A percentile compares a stretch with the other conserved stretches of the same genome.
These are phyloP conservation scores for Tympanoctomys barrerae DNA, from an alignment of 2,797 vertebrate species.

Conservation along the genomic window DNA sequence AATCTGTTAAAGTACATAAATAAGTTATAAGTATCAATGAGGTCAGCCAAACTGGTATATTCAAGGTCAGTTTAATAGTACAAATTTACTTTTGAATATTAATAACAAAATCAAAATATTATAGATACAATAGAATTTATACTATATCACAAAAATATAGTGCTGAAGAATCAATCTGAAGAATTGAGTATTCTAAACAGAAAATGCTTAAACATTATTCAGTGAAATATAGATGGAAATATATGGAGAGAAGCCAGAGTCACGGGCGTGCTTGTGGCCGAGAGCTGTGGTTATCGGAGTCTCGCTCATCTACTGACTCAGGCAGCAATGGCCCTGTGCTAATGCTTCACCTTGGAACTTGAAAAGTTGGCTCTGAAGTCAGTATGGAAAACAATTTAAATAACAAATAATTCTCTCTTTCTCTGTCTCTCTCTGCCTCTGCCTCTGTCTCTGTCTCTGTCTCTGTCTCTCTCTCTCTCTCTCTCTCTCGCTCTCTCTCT, in stretches of 20 bases:
- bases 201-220: conserved; percentile 11
- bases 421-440: no score
- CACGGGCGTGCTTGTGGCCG: neutral
- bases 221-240: neutral
- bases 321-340: neutral
- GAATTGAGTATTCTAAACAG: neutral
- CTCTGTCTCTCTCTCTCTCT: no score
- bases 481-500: no score
- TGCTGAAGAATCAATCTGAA: neutral
- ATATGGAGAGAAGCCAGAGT: neutral
- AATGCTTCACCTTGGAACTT: neutral
- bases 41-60: neutral
- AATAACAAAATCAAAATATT: neutral
- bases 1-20: conserved; percentile 36
- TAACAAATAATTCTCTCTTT: neutral
- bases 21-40: conserved; percentile 55
- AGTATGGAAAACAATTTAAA: neutral
- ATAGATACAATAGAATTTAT: conserved; percentile 8
- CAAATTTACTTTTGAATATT: neutral
- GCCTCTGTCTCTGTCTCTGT: no score
- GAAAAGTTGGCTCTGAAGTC: neutral
- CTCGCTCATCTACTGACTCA: neutral
- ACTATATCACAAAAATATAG: neutral
- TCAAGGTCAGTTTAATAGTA: conserved; percentile 17
- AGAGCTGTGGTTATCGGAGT: neutral